A percentile compares a stretch with the other conserved stretches of the same genome.
Conservation (phyloP, 2,888 invertebrate genomes). For the Oscheius sp. region DNA sequence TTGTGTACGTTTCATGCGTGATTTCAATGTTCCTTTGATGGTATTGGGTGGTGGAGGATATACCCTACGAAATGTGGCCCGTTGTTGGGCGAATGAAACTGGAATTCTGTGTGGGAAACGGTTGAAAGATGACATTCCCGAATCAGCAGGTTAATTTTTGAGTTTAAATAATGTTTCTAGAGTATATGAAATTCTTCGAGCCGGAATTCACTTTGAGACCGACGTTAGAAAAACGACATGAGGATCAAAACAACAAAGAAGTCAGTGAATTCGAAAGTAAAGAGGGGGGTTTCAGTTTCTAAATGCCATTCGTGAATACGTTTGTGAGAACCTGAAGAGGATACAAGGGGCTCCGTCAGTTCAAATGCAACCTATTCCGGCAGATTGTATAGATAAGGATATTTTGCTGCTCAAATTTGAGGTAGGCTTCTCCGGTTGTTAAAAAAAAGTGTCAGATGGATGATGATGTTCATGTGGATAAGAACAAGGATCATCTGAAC, state of each 20-base stretch:
- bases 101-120: slow-evolving; percentile 89
- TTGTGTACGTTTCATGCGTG: slow-evolving; percentile 94
- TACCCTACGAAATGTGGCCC: slow-evolving; percentile 95
- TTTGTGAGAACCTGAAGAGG: slow-evolving; percentile 91
- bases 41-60: slow-evolving; percentile 88
- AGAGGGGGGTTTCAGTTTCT: slow-evolving; percentile 86
- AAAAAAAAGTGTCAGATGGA: background rate
- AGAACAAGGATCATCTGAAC: slow-evolving; percentile 4
- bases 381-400: slow-evolving; percentile 43
- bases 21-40: slow-evolving; percentile 87
- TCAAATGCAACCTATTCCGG: slow-evolving; percentile 82
- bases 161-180: slow-evolving; percentile 70
- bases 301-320: slow-evolving; percentile 85
- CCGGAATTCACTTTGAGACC: slow-evolving; percentile 96
- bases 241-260: slow-evolving; percentile 91
- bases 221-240: slow-evolving; percentile 83
- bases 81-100: slow-evolving; percentile 99
- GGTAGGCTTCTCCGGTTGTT: slow-evolving; percentile 8
- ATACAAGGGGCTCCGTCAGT: slow-evolving; percentile 84
- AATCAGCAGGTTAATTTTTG: slow-evolving; percentile 51
- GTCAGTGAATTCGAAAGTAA: too few species aligned
- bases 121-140: slow-evolving; percentile 90
- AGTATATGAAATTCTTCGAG: slow-evolving; percentile 95
- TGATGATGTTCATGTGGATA: background rate
- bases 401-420: slow-evolving; percentile 21